Base-by-base conservation (phyloP, 2,888 invertebrate species). In the Elmis aenea region DNA sequence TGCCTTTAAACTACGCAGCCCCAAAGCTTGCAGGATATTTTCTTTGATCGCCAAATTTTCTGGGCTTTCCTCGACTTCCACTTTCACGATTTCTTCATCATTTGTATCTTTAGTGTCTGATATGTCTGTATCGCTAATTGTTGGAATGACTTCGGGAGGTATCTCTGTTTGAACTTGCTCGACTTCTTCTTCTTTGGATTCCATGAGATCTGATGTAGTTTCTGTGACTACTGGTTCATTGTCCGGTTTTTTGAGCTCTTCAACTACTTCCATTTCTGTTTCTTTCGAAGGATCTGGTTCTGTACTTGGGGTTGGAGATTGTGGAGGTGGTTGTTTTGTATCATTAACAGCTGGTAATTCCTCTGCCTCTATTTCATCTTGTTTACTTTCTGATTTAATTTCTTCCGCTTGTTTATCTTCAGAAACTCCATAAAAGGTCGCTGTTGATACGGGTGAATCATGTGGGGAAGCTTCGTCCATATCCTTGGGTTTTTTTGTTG, bases 1-100 rank as follows among this genome's bases (percentile, higher is more conserved):
- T 4, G 81, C 84, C 54, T 83, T 79, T 52, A 83, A 74, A 0
- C 86, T 85, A 16, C 85, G 72, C 26, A 89, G 61, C 0, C 89
- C 89, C 16, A 89, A 67, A 4, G 84, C 79, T 54, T 84, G 74
- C 2, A 89, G 62, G 25, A 88, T 81, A 28, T 77, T 79, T 52
- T 86, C 86, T 56, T 89, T 88, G 13, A 58, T 57, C 3, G 57
- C 36, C 14, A 40, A 30, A 15, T 39, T 30, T 34, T 63, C 64
- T 0, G 56, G 42, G 14, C 54, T 55, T 26, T 54, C 51, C 6
- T 51, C 45, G n/a, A 56, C 45, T 2, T 57, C 48, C 13, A 58
- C 6, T 8, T 28, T 26, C 5, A 8, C 8, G n/a, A n/a, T n/a
- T n/a, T n/a, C n/a, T n/a, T 16, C 21, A 8, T 22, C 30, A n/a